These are phyloP conservation scores for Edolisoma coerulescens DNA, from an alignment of 2,113 vertebrate genomes.

Conservation along the genomic window DNA sequence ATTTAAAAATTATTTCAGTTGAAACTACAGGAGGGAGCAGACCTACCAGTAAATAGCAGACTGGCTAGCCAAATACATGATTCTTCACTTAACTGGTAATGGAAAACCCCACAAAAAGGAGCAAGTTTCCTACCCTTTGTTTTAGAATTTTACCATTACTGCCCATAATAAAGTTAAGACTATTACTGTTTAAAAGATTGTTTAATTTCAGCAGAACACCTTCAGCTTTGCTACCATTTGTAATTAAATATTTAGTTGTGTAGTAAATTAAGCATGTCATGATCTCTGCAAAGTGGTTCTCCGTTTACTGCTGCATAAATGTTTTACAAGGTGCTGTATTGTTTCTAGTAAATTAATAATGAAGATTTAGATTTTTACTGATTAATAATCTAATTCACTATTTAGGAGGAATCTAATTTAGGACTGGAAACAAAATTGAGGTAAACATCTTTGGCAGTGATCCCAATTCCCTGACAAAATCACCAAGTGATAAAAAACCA, in stretches of 20 bases:
- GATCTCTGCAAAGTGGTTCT: constrained; percentile 62
- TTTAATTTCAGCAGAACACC: constrained; percentile 57
- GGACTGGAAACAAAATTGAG: constrained; percentile 19
- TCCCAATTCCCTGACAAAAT: constrained; percentile 28
- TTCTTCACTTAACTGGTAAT: background rate
- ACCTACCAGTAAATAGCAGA: background rate
- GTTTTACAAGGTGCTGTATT: constrained; percentile 73
- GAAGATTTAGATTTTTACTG: constrained; percentile 74
- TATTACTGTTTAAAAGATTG: constrained; percentile 17
- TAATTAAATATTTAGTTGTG: constrained; percentile 74
- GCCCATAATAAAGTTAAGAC: background rate
- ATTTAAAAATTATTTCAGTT: background rate
- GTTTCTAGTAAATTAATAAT: constrained; percentile 78
- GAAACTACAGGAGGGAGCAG: background rate
- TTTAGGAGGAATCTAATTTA: constrained; percentile 64
- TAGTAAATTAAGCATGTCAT: constrained; percentile 69
- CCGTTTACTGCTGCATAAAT: constrained; percentile 74
- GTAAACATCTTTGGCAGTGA: constrained; percentile 48
- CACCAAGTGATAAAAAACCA: background rate
- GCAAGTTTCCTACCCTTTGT: background rate
- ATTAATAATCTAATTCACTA: constrained; percentile 70
- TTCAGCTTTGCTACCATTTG: constrained; percentile 48
- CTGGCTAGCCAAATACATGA: background rate
- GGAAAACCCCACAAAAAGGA: background rate
- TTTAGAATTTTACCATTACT: background rate